Conservation (phyloP, 2,888 invertebrate species). For the Toxonevra muliebris region DNA sequence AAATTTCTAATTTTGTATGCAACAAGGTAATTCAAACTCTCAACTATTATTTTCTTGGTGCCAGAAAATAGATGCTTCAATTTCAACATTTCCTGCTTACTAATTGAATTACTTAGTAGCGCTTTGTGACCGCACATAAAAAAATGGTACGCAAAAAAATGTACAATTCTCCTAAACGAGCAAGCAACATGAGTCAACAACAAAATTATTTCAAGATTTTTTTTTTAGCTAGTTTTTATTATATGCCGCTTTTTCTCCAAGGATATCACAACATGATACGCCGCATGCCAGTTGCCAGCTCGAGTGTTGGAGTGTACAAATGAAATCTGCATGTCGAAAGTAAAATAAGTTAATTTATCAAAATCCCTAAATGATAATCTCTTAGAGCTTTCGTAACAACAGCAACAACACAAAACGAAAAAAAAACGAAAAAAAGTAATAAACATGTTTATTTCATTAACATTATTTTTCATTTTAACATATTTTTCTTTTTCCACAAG, state of each 20-base stretch:
- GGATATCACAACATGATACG: too few relatives aligned
- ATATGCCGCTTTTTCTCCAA: too few relatives aligned
- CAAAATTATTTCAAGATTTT: too few relatives aligned
- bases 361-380: constrained; percentile 34
- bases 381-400: too few relatives aligned
- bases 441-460: constrained; percentile 50
- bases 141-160: neutral
- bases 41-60: too few relatives aligned
- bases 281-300: too few relatives aligned
- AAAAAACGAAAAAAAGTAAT: constrained; percentile 3
- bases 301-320: constrained; percentile 4
- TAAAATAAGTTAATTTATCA: constrained; percentile 35
- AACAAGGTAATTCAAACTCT: too few relatives aligned
- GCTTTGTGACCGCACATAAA: neutral
- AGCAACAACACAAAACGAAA: too few relatives aligned
- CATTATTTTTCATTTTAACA: constrained; percentile 41
- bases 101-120: constrained; percentile 5
- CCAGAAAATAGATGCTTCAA: neutral
- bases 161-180: too few relatives aligned
- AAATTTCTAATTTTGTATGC: too few relatives aligned
- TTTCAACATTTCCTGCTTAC: neutral
- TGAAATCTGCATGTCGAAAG: constrained; percentile 29
- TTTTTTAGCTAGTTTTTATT: too few relatives aligned
- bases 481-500: constrained; percentile 12
- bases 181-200: too few relatives aligned